A percentile compares a stretch with the other conserved stretches of the same genome.
Conservation (phyloP, 2,113 vertebrate species). For the Prinia subflava region DNA sequence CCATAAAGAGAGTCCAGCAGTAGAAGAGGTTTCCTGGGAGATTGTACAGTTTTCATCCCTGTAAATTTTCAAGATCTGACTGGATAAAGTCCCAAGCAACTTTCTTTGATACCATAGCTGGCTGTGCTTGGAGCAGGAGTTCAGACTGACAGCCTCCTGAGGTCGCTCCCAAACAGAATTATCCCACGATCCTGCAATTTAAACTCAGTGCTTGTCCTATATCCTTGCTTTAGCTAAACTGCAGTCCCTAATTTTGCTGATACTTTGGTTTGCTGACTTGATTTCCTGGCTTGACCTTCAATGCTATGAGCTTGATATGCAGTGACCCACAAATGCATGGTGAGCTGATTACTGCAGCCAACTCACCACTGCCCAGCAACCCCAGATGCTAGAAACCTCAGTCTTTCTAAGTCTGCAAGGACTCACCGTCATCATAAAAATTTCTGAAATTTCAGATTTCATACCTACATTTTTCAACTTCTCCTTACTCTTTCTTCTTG, state of each 20-base stretch:
- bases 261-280: neutral
- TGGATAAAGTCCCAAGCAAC: neutral
- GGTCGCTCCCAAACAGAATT: neutral
- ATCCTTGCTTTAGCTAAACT: neutral
- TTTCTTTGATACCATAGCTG: neutral
- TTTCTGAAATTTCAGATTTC: neutral
- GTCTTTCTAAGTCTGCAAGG: neutral
- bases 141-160: neutral
- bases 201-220: neutral
- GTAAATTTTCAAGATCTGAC: neutral
- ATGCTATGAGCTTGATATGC: neutral
- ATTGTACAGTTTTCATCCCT: neutral
- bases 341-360: neutral
- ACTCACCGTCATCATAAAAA: neutral
- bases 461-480: neutral
- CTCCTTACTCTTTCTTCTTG: neutral
- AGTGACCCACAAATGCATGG: neutral
- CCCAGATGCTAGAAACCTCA: neutral
- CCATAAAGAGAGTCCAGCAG: neutral
- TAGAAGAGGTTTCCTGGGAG: neutral
- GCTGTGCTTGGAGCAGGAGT: neutral
- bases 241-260: neutral
- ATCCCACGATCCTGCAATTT: neutral
- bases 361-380: neutral
- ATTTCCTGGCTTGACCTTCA: neutral